Evolutionary conservation across 2,888 invertebrate genomes (phyloP), one percentile per base, ranked within the genome.

Genomic region (Cephalotes varians): DNA sequence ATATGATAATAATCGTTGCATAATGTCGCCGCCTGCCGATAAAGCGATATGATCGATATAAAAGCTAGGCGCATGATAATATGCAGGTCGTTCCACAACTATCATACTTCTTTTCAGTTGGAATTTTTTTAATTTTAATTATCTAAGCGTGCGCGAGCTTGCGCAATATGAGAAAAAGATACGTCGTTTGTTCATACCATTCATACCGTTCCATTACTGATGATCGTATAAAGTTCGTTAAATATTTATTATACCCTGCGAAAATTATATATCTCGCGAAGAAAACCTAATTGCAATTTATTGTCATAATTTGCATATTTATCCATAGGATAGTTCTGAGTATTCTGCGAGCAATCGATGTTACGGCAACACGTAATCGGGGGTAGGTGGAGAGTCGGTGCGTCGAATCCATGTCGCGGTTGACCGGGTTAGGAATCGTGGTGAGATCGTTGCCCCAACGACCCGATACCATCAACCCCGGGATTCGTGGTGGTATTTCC

Each of bases 391-490:
- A 69, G 84, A n/a, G 85, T 67, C 73, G 88, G 80, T 83, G 85
- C 83, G 83, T 83, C 86, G 91, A 90, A 93, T 93, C 90, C 87
- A 91, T 92, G 92, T 89, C 88, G 91, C 86, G 91, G 93, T 92
- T 93, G 94, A 93, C 94, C 94, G 94, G 93, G 93, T 94, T 94
- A 93, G 92, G 92, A 93, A 93, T 94, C 93, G 92, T 87, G 89
- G 88, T 72, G 91, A 91, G 92, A 90, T 91, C 92, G 91, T 93
- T 92, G 92, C 85, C 92, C 92, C 85, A 87, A 87, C 87, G 89
- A 90, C 88, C 90, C 82, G 87, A 90, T 88, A 88, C 76, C 86
- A 67, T 67, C 77, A 71, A 79, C 31, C 71, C 71, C 77, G 77
- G 77, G 71, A 71, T 56, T 44, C 71, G 77, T 56, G 56, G 56